Evolutionary conservation across 2,888 invertebrate species (phyloP), one percentile per base, ranked within the genome.

Genomic region (Rhagonycha lutea): DNA sequence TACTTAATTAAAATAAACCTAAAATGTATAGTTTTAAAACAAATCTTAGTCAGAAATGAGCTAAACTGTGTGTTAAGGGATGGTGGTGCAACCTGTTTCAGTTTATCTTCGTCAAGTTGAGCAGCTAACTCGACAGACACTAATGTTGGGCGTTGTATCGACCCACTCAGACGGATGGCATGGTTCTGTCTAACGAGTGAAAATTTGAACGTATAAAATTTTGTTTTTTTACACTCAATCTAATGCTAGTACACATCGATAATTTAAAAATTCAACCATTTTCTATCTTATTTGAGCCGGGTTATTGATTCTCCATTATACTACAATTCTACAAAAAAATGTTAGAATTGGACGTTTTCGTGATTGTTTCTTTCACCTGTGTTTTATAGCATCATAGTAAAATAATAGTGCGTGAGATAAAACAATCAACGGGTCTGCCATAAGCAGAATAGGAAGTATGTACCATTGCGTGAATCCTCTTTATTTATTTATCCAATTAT

Each of bases 81-180:
- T 26, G 62, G 26, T 26, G 47, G 47, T 72, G 69, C 72, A 75
- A 72, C 72, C 72, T 75, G 77, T 75, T 74, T 62, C 72, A 71
- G 74, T 77, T 77, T 77, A 75, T 77, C 77, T 74, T 77, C 77
- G 74, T 77, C 77, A 74, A 71, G 62, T 28, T 70, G 74, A 72
- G 69, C 71, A 72, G 72, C 72, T 72, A 77, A 74, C 74, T 72
- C 74, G 77, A 74, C 77, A 75, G 77, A 72, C 77, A 73, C 72
- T 77, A 77, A 77, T 75, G 72, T 75, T 75, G 74, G 70, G 68
- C 70, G 70, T 74, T 68, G 74, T 70, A 74, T 74, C 74, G 74
- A 74, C 70, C 74, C 70, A 60, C 61, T 70, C 29, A 65, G 61
- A 74, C 69, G 62, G 69, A 73, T 73, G 68, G 61, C 61, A 63